Evolutionary conservation across 2,113 vertebrate genomes (phyloP).

Genomic region (Podiceps cristatus): DNA sequence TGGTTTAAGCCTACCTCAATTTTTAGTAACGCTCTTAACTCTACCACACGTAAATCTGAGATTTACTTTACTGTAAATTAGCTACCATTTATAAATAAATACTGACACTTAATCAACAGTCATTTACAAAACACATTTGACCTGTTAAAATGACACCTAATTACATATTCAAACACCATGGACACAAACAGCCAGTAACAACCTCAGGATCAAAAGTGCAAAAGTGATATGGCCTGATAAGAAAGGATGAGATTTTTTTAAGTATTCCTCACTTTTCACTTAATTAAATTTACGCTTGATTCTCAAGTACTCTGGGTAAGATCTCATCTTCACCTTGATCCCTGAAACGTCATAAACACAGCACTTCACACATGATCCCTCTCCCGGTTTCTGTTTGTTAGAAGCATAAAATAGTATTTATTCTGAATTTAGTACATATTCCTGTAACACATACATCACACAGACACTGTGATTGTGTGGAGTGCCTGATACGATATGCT

Average conservation of each 20-base stretch:
- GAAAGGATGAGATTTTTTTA: conserved; percentile 64
- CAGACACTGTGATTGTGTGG: neutral
- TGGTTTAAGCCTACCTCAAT: neutral
- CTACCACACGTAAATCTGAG: neutral
- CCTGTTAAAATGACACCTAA: conserved; percentile 76
- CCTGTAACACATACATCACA: neutral
- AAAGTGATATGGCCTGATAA: conserved; percentile 48
- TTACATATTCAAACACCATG: conserved; percentile 76
- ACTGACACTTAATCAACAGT: conserved; percentile 35
- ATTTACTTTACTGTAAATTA: neutral
- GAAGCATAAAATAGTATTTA: neutral
- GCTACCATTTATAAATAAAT: conserved; percentile 3
- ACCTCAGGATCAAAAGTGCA: conserved; percentile 43
- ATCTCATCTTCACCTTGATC: neutral
- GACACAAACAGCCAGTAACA: conserved; percentile 75
- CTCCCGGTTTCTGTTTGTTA: neutral
- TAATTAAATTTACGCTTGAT: conserved; percentile 18
- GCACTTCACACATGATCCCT: neutral
- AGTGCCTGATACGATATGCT: neutral
- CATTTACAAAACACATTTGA: conserved; percentile 70
- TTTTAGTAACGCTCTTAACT: neutral
- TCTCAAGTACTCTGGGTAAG: neutral
- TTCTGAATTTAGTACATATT: neutral
- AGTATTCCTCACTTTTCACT: neutral
- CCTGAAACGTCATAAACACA: neutral